Evolutionary conservation across 2,888 invertebrate genomes (phyloP).

Genomic region (Agriotes lineatus): DNA sequence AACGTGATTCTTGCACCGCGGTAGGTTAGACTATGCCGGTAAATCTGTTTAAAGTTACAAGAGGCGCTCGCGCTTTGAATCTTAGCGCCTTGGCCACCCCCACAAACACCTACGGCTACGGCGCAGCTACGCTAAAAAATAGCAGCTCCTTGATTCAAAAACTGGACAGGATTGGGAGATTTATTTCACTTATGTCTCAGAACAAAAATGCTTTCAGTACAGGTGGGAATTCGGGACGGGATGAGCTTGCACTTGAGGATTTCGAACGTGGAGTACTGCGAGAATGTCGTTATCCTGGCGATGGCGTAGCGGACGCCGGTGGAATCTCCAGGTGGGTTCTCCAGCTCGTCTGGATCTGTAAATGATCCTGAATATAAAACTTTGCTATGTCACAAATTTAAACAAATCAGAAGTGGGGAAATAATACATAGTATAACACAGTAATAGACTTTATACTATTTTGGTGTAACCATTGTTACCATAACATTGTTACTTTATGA

Average conservation of each 20-base stretch:
- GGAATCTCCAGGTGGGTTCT: no score
- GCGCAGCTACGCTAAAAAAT: conserved; percentile 23
- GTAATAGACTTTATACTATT: no score
- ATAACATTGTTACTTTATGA: no score
- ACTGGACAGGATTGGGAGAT: background rate
- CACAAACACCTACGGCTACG: conserved; percentile 31
- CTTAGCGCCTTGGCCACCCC: conserved; percentile 45
- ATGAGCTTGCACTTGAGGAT: conserved; percentile 43
- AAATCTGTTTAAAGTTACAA: conserved; percentile 37
- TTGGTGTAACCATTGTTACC: no score
- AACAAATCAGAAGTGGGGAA: no score
- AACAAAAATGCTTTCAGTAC: conserved; percentile 35
- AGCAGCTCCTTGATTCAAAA: background rate
- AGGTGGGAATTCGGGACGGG: no score
- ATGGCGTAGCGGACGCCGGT: conserved; percentile 39
- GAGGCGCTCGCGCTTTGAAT: conserved; percentile 44
- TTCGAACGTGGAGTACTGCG: conserved; percentile 46
- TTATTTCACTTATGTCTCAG: conserved; percentile 16
- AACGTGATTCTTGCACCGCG: conserved; percentile 38
- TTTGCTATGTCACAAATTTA: no score
- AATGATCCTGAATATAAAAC: no score
- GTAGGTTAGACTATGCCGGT: conserved; percentile 42
- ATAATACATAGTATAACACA: no score
- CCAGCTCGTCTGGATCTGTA: no score
- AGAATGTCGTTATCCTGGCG: conserved; percentile 42